phyloP scores from a whole-genome alignment of 2,888 invertebrate species.

The Hyposoter dolosus region DNA sequence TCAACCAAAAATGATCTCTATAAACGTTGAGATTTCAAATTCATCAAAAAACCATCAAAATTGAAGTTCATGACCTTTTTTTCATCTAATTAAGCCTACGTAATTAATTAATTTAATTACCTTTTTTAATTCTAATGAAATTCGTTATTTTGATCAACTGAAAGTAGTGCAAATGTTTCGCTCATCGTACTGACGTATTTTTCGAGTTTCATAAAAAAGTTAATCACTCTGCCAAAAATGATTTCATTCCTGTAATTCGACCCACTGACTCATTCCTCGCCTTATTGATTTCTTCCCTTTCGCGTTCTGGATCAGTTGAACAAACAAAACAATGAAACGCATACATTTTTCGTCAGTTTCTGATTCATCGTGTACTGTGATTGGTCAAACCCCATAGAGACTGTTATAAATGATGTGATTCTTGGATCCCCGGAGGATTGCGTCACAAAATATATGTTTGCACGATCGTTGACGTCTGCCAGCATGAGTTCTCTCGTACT shows the following conservation, averaged over 20 bases:
- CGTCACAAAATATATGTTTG: not conserved
- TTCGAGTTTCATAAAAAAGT: not conserved
- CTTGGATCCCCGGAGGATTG: not conserved
- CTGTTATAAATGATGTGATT: not conserved
- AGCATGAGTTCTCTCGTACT: constrained; percentile 11
- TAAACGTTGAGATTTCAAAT: no score
- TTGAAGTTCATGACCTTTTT: no score
- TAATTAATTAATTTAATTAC: no score
- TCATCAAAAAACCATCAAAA: no score
- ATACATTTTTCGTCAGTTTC: not conserved
- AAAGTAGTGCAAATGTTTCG: not conserved
- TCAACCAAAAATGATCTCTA: no score
- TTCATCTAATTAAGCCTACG: no score
- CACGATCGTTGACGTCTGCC: not conserved
- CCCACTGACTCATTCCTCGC: no score
- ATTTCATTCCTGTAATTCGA: not conserved
- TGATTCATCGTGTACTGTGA: not conserved
- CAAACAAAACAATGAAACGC: not conserved
- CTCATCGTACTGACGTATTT: not conserved
- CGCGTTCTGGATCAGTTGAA: not conserved
- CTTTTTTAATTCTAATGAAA: no score
- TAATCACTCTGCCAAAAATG: not conserved
- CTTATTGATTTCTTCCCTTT: no score
- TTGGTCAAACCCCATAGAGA: not conserved
- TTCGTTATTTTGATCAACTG: not conserved